Conservation (phyloP, 2,888 invertebrate species). For the Podabrus alpinus region DNA sequence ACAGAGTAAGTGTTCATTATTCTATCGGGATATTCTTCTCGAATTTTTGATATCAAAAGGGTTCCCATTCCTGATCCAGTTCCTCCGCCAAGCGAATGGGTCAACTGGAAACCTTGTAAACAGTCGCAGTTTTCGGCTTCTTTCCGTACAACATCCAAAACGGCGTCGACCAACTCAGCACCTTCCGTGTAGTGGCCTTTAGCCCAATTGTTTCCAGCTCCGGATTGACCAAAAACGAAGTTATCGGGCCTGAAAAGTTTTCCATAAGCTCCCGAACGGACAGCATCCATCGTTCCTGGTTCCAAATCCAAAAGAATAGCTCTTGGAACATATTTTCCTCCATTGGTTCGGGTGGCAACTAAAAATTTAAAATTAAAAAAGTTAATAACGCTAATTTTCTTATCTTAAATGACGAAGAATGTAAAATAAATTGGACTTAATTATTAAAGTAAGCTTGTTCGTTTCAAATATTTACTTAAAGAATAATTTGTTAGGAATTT, state of each 20-base stretch:
- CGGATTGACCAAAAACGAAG: slow-evolving; percentile 76
- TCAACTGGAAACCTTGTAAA: slow-evolving; percentile 84
- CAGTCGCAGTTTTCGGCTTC: slow-evolving; percentile 94
- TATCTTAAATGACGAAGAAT: not conserved
- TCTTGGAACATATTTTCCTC: slow-evolving; percentile 78
- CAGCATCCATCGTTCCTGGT: slow-evolving; percentile 88
- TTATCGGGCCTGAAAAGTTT: slow-evolving; percentile 89
- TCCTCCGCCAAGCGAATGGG: slow-evolving; percentile 81
- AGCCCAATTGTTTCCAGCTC: slow-evolving; percentile 89
- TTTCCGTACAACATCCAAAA: slow-evolving; percentile 81
- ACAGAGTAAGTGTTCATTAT: slow-evolving; percentile 87
- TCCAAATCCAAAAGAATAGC: slow-evolving; percentile 76
- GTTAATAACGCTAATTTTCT: not conserved
- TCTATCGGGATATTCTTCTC: slow-evolving; percentile 89
- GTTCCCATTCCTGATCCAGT: slow-evolving; percentile 84
- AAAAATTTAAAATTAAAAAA: not conserved
- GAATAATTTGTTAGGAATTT: not conserved
- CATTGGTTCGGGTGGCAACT: slow-evolving; percentile 66
- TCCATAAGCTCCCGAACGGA: slow-evolving; percentile 84
- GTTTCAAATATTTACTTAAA: not conserved
- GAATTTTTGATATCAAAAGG: slow-evolving; percentile 84
- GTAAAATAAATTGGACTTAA: not conserved
- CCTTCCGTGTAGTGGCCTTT: slow-evolving; percentile 91
- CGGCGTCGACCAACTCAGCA: slow-evolving; percentile 82
- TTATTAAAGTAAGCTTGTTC: not conserved